Evolutionary conservation across 2,113 vertebrate species (phyloP), one percentile per base, ranked within the genome.

Genomic region (Rhinoderma darwinii): DNA sequence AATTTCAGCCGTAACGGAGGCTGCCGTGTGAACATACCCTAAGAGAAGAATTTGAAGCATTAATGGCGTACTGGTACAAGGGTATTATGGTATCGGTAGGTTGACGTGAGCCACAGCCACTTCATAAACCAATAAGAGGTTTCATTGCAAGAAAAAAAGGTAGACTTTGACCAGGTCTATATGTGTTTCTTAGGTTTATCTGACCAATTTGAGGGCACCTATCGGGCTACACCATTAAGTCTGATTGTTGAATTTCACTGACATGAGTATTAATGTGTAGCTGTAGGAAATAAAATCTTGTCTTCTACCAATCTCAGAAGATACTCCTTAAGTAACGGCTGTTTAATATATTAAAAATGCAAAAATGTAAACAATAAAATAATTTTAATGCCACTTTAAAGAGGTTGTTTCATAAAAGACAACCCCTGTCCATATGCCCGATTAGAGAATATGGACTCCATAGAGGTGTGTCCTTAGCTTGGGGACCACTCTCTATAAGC

Each of bases 331-430:
- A 25, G 22, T 5, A 4, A 56, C 35, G 37, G 20, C 61, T 27
- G 15, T 47, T 20, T 35, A 44, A 25, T 50, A 35, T 30, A 82
- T 47, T 68, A 70, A n/a, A 82, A 35, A 82, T 70, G 54, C 56
- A 82, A 82, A 63, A 81, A 81, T 43, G 39, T 82, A 81, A 82
- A 59, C 79, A 27, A 54, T 82, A 35, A 66, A 27, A 37, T 59
- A 63, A 56, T 63, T 61, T 61, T 22, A 15, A 56, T 63, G 41
- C 41, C 35, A 41, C 78, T 81, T 54, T 43, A n/a, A n/a, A n/a
- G n/a, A n/a, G n/a, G n/a, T n/a, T n/a, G n/a, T n/a, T n/a, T n/a
- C n/a, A n/a, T n/a, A n/a, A n/a, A n/a, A n/a, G n/a, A n/a, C n/a
- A n/a, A n/a, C n/a, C n/a, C n/a, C n/a, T n/a, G n/a, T n/a, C n/a